Conservation (phyloP, 1,140 invertebrate genomes). For the Leptinotarsa defecta region DNA sequence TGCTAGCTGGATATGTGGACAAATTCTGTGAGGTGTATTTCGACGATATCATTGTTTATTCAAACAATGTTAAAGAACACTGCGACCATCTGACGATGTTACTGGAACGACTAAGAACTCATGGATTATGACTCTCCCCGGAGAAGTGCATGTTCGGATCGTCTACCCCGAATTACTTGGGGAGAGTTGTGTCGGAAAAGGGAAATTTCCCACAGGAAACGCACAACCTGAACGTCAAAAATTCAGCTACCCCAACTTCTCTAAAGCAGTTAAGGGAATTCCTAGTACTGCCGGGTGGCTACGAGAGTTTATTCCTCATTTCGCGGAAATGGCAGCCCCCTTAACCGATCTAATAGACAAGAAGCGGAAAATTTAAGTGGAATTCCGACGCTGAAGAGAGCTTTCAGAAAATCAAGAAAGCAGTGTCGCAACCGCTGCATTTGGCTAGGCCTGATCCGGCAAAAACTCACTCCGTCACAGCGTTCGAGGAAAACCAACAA, state of each 20-base stretch:
- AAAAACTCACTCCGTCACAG: no score
- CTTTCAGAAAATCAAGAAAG: constrained; percentile 46
- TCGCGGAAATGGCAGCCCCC: constrained; percentile 30
- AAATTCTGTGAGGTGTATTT: constrained; percentile 35
- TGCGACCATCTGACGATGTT: constrained; percentile 9
- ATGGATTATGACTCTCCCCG: constrained; percentile 17
- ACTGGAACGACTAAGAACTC: constrained; percentile 14
- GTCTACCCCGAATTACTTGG: constrained; percentile 17
- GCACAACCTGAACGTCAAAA: constrained; percentile 9
- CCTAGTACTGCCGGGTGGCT: constrained; percentile 43
- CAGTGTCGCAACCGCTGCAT: constrained; percentile 33
- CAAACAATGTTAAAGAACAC: constrained; percentile 1
- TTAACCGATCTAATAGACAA: constrained; percentile 39
- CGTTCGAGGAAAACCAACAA: no score
- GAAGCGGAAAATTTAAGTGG: constrained; percentile 21
- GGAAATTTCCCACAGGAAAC: constrained; percentile 16
- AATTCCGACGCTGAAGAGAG: constrained; percentile 17
- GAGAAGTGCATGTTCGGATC: constrained; percentile 25
- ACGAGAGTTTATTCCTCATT: constrained; percentile 42
- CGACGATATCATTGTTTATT: constrained; percentile 26
- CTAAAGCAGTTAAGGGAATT: constrained; percentile 35
- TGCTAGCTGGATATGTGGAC: constrained; percentile 29
- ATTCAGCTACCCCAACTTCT: constrained; percentile 6
- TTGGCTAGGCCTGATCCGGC: constrained; percentile 41
- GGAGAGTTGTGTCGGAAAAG: constrained; percentile 14